Base-by-base conservation (phyloP, 2,797 vertebrate genomes). In the Cossypha caffra region DNA sequence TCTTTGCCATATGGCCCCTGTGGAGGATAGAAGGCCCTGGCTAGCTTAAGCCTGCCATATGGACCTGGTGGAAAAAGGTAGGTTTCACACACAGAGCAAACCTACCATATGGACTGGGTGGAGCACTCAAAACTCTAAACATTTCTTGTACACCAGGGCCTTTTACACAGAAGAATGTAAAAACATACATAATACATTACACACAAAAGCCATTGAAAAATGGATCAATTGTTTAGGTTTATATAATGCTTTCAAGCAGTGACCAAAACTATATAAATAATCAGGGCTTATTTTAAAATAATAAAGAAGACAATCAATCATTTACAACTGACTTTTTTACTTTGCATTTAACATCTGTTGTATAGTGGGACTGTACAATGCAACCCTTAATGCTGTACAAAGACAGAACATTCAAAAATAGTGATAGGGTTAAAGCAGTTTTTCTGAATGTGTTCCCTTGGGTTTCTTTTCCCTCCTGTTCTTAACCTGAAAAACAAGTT, bases 271-370 rank as follows among this genome's bases (percentile, higher is more conserved):
- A 96, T 96, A 98, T 98, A 98, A 98, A 98, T 98, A 98, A 98
- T 97, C 97, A 98, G 96, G 94, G 95, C 97, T 97, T 97, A 98
- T 98, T 98, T 97, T 98, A 98, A 98, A 98, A 97, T 97, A 97
- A 97, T 93, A 97, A 98, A 98, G 97, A 96, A 96, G 93, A 96
- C 98, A 98, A 98, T 98, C 98, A 98, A 97, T 98, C 98, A 98
- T 98, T 98, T 98, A 97, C 96, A 96, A 97, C 95, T 98, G 98
- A 98, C 98, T 97, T 97, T 98, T 98, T 98, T 98, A 98, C 97
- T 97, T 98, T 97, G 96, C 97, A 97, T 98, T 98, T 98, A 98
- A 98, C 98, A 98, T 97, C 98, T 98, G 98, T 96, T 98, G 89
- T 97, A 85, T 98, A 98, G 97, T 95, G 96, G 95, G 88, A 95